A percentile compares a stretch with the other conserved stretches of the same genome.
These are phyloP conservation scores for Acanthococcus lagerstroemiae DNA, from an alignment of 2,888 invertebrate genomes.

Conservation along the genomic window DNA sequence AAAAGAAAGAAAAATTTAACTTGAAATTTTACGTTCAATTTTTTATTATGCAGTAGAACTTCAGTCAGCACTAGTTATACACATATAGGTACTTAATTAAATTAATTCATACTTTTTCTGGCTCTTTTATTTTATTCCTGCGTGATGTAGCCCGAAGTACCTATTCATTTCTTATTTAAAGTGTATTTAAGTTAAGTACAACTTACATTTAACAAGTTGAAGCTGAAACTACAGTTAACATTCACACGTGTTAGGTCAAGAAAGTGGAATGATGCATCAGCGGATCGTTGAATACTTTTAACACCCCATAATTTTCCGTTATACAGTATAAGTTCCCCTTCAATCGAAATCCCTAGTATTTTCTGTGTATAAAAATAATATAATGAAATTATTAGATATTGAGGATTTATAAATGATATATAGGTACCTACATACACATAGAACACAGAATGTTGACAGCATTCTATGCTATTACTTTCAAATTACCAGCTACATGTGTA, in stretches of 20 bases:
- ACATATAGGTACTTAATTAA: no score
- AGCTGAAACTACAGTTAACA: background rate
- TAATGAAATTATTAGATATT: background rate
- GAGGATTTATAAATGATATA: background rate
- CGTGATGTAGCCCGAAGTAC: no score
- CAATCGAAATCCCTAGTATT: constrained; percentile 5
- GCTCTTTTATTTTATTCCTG: no score
- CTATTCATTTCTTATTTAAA: no score
- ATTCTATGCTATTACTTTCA: background rate
- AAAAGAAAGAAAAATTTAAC: no score
- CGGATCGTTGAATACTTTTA: background rate
- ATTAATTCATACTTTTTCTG: no score
- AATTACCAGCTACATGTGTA: background rate
- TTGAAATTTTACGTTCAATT: no score
- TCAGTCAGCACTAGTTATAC: no score
- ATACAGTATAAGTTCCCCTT: constrained; percentile 8
- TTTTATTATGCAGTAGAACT: no score
- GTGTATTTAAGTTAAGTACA: background rate
- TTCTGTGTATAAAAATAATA: background rate
- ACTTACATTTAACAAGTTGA: constrained; percentile 13
- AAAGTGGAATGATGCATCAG: background rate
- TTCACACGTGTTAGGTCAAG: background rate
- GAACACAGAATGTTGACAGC: no score
- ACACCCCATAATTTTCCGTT: constrained; percentile 15
- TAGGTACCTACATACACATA: no score